Base-by-base conservation (phyloP, 2,797 vertebrate species). In the Furcifer pardalis region DNA sequence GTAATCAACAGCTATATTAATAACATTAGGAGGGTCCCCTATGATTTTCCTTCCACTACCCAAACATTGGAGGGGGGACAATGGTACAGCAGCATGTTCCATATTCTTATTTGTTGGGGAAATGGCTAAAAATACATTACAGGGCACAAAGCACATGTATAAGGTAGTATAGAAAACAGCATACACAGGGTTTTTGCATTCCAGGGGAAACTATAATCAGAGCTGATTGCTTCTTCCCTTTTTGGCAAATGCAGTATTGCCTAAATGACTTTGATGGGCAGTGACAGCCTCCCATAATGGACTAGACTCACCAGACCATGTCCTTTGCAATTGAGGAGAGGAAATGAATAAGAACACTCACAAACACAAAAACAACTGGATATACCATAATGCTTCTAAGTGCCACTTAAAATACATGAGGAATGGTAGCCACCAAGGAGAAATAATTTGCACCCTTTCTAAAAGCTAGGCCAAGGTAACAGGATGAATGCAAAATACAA, bases 251-350 rank as follows among this genome's bases (percentile, higher is more conserved):
- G 72, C 60, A 65, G 60, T 83, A 72, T 52, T 84, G 65, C 65
- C 75, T 60, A 71, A 75, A 69, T 84, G 49, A 77, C 74, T 84
- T 84, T 84, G 82, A 84, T 84, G 75, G 75, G 73, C 82, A 35
- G 65, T 84, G 75, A 84, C 82, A 84, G 40, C 65, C 30, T 13
- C 37, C 52, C 32, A 44, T 84, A 84, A 77, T 71, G 49, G 46
- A 71, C 65, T 27, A 71, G 52, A 60, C 65, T 65, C 82, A 84
- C 30, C 40, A 59, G 65, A 77, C 82, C 63, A 69, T 77, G 63
- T 23, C 63, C 52, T n/a, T 52, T 84, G 49, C 35, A 42, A 63
- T 65, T 84, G 40, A 77, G 12, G 35, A 77, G 40, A 84, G 52
- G 81, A 76, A 52, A 62, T 32, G 60, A 60, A 83, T 9, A 44